Conservation (phyloP, 1,140 invertebrate species). For the Choristoneura fumiferana region DNA sequence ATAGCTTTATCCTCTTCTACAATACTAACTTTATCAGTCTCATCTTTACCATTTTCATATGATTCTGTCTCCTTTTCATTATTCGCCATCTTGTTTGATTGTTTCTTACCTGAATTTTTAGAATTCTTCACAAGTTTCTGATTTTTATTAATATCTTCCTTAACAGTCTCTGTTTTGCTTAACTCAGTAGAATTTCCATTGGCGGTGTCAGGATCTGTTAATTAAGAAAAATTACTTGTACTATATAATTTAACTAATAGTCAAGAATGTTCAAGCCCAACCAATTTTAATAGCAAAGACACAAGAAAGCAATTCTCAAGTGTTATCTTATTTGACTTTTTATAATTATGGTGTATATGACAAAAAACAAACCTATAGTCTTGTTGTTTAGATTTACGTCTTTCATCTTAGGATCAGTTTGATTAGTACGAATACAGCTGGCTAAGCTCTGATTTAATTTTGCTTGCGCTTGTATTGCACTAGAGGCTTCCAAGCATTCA, state of each 20-base stretch:
- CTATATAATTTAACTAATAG: neutral
- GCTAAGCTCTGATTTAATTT: conserved; percentile 65
- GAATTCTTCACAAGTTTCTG: conserved; percentile 61
- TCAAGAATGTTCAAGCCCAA: too few relatives aligned
- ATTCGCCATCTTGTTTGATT: conserved; percentile 48
- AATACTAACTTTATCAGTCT: conserved; percentile 69
- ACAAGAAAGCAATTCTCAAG: too few relatives aligned
- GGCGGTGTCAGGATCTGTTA: conserved; percentile 57
- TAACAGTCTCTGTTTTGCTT: conserved; percentile 51
- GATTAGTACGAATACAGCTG: conserved; percentile 47
- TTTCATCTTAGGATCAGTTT: conserved; percentile 67
- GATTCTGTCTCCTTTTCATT: conserved; percentile 57
- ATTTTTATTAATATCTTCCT: conserved; percentile 66
- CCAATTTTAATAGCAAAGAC: too few relatives aligned
- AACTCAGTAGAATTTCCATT: conserved; percentile 61
- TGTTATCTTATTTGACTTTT: too few relatives aligned
- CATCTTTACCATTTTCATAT: conserved; percentile 70
- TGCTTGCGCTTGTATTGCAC: conserved; percentile 61
- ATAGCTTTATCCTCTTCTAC: conserved; percentile 45
- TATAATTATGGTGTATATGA: neutral
- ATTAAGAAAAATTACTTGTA: conserved; percentile 19
- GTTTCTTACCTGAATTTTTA: conserved; percentile 61
- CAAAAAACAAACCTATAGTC: conserved; percentile 48
- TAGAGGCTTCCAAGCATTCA: conserved; percentile 40
- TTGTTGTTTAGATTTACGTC: conserved; percentile 70